Evolutionary conservation across 2,113 vertebrate genomes (phyloP), one percentile per base, ranked within the genome.

Genomic region (Caretta caretta): DNA sequence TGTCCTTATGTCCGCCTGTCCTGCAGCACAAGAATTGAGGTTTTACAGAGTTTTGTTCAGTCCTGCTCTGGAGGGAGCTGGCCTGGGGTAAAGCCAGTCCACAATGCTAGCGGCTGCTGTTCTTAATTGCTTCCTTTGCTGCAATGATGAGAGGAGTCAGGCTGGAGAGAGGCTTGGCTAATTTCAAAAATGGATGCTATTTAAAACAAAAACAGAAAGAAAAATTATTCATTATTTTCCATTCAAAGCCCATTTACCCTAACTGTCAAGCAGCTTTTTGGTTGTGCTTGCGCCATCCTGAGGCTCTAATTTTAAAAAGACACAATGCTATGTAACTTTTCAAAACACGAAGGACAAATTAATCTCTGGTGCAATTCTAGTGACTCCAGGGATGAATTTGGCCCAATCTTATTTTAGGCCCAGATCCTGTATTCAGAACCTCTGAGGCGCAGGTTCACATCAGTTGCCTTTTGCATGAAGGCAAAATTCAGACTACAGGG

Each of bases 71-170:
- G 95, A 94, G 76, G 90, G 96, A 98, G 96, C 91, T 95, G 96
- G 96, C 95, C 92, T 75, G 89, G 96, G 97, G 96, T 92, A 97
- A 96, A 90, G 96, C 95, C 91, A 80, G 84, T 92, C 95, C 92
- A 91, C 80, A 93, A 92, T 11, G 53, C 97, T 99, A 99, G 98
- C 99, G 99, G 98, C 99, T 99, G 98, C 99, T 99, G 98, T 99
- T 99, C 98, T 99, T 99, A 98, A 99, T 99, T 53, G 99, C 99
- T 98, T 99, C 99, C 98, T 99, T 99, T 27, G 99, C 99, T 92
- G 99, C 99, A 93, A 99, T 99, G 98, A 99, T 99, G 98, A 99
- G 99, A 93, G 99, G 99, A 96, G 99, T 99, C 98, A 99, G 98
- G 97, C 99, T 99, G 96, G 99, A 99, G 72, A 99, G 99, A 24